phyloP scores from a whole-genome alignment of 2,888 invertebrate species.

The Ecdyonurus torrentis region DNA sequence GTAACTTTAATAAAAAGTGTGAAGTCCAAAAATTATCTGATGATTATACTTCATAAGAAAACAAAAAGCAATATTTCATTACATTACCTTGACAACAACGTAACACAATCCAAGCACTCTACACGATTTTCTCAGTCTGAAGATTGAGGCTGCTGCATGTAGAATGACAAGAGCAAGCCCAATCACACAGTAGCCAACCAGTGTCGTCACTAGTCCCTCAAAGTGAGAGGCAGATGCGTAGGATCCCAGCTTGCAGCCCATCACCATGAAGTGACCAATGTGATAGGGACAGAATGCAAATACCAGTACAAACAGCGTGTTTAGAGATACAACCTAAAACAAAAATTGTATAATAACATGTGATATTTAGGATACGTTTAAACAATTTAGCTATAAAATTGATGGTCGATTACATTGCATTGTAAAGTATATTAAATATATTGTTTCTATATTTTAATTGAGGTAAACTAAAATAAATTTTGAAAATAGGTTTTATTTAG shows the following conservation, averaged over 20 bases:
- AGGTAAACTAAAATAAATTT: no score
- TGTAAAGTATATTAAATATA: no score
- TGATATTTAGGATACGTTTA: no score
- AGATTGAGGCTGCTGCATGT: conserved; percentile 65
- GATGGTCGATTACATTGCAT: no score
- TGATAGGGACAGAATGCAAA: conserved; percentile 97
- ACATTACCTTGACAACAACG: conserved; percentile 51
- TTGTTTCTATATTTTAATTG: no score
- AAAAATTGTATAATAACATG: no score
- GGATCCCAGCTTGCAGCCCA: conserved; percentile 1
- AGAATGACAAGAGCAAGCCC: conserved; percentile 66
- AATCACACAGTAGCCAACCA: conserved; percentile 85
- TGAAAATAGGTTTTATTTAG: no score
- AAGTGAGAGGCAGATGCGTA: conserved; percentile 60
- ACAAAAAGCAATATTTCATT: no score
- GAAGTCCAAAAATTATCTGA: no score
- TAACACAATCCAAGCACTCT: conserved; percentile 83
- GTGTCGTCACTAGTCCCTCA: conserved; percentile 79
- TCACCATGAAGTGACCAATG: conserved; percentile 54
- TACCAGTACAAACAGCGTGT: conserved; percentile 89
- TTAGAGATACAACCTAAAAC: conserved; percentile 59
- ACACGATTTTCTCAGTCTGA: conserved; percentile 63
- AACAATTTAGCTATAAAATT: no score
- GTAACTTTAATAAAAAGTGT: no score
- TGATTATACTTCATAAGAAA: no score